Evolutionary conservation across 2,888 invertebrate genomes (phyloP).

Genomic region (Sylvicola cinctus): DNA sequence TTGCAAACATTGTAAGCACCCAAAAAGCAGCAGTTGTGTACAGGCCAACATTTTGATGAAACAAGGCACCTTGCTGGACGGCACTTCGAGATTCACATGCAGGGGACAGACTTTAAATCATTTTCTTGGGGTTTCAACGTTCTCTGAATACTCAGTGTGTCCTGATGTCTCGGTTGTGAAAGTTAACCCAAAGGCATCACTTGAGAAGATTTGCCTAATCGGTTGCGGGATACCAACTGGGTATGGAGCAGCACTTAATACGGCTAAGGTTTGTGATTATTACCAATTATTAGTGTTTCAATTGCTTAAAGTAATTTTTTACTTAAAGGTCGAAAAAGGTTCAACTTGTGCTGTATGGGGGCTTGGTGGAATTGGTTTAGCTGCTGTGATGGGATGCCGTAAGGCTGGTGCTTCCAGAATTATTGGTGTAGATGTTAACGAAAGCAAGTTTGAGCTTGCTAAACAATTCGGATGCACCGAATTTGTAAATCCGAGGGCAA

Average conservation of each 20-base stretch:
- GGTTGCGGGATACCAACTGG: conserved; percentile 83
- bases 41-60: conserved; percentile 49
- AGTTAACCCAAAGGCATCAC: conserved; percentile 49
- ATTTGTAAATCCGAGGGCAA: conserved; percentile 70
- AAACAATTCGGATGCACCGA: conserved; percentile 70
- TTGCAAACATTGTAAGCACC: conserved; percentile 79
- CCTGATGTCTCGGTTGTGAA: conserved; percentile 76
- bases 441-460: conserved; percentile 51
- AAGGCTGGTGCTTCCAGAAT: conserved; percentile 59
- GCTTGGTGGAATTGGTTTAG: conserved; percentile 73
- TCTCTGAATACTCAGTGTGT: conserved; percentile 76
- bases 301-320: too few species aligned
- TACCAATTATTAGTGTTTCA: too few species aligned
- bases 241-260: conserved; percentile 73
- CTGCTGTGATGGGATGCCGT: conserved; percentile 69
- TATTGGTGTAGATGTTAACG: conserved; percentile 65
- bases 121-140: conserved; percentile 82
- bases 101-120: conserved; percentile 48
- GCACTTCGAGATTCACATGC: conserved; percentile 51
- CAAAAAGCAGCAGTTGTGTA: conserved; percentile 87
- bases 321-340: conserved; percentile 58
- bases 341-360: conserved; percentile 75
- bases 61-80: conserved; percentile 75
- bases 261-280: conserved; percentile 41
- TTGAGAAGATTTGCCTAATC: conserved; percentile 63